A percentile compares a stretch with the other conserved stretches of the same genome.
Conservation (phyloP, 1,140 invertebrate genomes). For the Micrasema minimum region DNA sequence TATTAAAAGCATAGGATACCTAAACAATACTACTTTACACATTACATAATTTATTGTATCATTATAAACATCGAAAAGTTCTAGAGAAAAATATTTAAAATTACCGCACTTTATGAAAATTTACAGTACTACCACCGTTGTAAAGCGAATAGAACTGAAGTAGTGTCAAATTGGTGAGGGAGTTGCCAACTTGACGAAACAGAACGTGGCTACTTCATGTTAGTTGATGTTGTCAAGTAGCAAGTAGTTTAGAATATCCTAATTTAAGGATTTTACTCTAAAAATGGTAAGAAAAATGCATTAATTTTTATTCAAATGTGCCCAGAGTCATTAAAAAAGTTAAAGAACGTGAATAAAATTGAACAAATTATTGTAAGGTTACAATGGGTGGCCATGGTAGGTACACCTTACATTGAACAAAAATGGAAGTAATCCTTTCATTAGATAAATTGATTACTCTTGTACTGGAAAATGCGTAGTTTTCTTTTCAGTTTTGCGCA, state of each 20-base stretch:
- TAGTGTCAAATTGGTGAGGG: constrained; percentile 1
- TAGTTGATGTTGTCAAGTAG: constrained; percentile 47
- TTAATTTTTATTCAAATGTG: too few species aligned
- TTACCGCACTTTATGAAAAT: neutral
- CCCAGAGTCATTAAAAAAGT: too few species aligned
- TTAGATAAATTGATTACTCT: neutral
- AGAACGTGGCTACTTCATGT: constrained; percentile 29
- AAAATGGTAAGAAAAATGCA: constrained; percentile 21
- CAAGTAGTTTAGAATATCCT: constrained; percentile 28
- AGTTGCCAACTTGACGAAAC: neutral
- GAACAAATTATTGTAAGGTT: constrained; percentile 13
- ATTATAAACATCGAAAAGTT: too few species aligned
- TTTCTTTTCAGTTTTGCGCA: neutral
- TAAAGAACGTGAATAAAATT: too few species aligned
- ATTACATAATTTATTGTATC: too few species aligned
- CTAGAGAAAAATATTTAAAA: neutral
- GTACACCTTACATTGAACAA: constrained; percentile 8
- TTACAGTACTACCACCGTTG: neutral
- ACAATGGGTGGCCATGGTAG: constrained; percentile 3
- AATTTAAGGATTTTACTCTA: constrained; percentile 12
- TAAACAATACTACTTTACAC: too few species aligned
- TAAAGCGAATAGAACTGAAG: neutral
- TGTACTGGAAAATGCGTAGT: too few species aligned
- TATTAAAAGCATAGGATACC: too few species aligned
- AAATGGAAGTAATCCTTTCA: constrained; percentile 23